Evolutionary conservation across 2,888 invertebrate genomes (phyloP).

Genomic region (Hemicrepidius hirtus): DNA sequence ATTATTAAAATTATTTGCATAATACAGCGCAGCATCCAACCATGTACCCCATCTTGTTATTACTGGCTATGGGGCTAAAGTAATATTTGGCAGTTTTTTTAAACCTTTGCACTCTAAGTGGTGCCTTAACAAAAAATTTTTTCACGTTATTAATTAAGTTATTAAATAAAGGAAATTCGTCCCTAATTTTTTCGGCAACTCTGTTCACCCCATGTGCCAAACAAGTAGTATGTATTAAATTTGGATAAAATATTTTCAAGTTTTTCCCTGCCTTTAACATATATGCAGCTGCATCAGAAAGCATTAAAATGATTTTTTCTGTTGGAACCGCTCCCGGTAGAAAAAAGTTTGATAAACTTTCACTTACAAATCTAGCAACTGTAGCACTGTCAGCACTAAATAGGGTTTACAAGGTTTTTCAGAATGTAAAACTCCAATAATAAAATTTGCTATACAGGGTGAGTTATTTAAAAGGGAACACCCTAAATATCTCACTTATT

Average conservation of each 20-base stretch:
- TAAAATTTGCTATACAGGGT: conserved; percentile 29
- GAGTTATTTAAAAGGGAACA: no score
- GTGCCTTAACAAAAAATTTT: conserved; percentile 25
- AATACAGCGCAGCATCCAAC: conserved; percentile 29
- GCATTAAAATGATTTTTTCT: conserved; percentile 15
- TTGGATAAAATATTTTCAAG: conserved; percentile 19
- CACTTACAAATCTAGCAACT: conserved; percentile 22
- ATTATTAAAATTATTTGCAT: conserved; percentile 14
- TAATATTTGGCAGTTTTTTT: conserved; percentile 14
- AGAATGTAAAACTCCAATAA: conserved; percentile 21
- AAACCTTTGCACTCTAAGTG: neutral
- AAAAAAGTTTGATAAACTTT: conserved; percentile 18
- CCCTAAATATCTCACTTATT: no score
- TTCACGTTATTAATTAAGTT: conserved; percentile 18
- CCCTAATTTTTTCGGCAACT: neutral
- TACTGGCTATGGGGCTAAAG: conserved; percentile 4
- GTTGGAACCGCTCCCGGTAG: conserved; percentile 10
- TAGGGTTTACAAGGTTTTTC: conserved; percentile 5
- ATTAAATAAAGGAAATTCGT: neutral
- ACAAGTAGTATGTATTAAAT: conserved; percentile 25
- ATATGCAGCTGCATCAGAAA: conserved; percentile 32
- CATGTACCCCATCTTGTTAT: no score
- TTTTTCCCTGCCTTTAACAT: conserved; percentile 26
- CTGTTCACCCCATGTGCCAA: no score
- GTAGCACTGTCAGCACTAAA: conserved; percentile 20